Evolutionary conservation across 2,888 invertebrate species (phyloP).

Genomic region (Allacma fusca): DNA sequence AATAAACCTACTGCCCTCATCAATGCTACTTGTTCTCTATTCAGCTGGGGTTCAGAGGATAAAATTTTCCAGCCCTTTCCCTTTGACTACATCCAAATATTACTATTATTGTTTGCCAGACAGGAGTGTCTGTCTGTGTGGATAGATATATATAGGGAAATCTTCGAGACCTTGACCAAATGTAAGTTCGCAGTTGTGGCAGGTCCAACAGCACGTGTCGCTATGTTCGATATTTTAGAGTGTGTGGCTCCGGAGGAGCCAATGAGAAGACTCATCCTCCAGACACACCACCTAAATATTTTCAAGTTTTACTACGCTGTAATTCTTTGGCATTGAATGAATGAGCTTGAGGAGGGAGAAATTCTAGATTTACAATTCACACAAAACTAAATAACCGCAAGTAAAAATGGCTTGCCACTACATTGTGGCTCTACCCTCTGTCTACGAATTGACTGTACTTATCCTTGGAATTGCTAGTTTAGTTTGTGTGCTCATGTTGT

Average conservation of each 20-base stretch:
- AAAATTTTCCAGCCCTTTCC: too few species aligned
- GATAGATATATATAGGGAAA: background rate
- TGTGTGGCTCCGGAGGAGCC: constrained; percentile 1
- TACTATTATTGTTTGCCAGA: background rate
- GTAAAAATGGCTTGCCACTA: too few species aligned
- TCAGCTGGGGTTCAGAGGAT: too few species aligned
- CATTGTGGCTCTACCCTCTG: too few species aligned
- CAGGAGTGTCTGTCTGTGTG: background rate
- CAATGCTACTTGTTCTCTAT: too few species aligned
- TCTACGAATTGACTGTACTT: too few species aligned
- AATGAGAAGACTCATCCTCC: background rate
- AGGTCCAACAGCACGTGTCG: constrained; percentile 18
- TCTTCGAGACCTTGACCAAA: constrained; percentile 31
- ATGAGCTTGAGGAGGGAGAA: background rate
- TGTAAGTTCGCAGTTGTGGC: constrained; percentile 17
- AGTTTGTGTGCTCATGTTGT: too few species aligned
- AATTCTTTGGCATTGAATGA: constrained; percentile 12
- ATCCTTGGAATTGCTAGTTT: too few species aligned
- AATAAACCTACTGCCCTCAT: too few species aligned
- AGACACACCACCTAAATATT: constrained; percentile 21
- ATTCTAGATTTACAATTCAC: background rate
- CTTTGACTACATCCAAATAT: background rate
- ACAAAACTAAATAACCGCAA: too few species aligned
- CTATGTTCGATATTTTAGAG: constrained; percentile 14
- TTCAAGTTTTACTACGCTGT: constrained; percentile 4